Evolutionary conservation across 2,113 vertebrate species (phyloP), one percentile per base, ranked within the genome.

Genomic region (Anarhynchus alexandrinus): DNA sequence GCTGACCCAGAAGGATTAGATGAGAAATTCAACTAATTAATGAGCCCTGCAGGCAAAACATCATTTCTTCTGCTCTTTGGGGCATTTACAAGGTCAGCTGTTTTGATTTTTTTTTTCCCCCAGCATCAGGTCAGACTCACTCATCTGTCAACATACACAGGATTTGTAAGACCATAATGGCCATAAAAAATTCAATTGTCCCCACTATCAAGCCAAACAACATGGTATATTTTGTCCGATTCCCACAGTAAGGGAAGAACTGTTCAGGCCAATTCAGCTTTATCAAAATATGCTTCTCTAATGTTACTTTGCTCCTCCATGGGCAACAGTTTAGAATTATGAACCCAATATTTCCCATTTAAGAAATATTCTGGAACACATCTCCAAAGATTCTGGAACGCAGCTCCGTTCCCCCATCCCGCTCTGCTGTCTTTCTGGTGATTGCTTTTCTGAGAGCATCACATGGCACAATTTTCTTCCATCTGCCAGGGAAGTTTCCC

Each of bases 21-120:
- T 83, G 83, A 96, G 91, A 90, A 96, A 94, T 94, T 95, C 86
- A 94, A 92, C 90, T 93, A 94, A 96, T 95, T 94, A 94, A 95
- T 94, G 91, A 94, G 88, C 73, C 91, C 83, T 91, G 77, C 69
- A 96, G 91, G 88, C 57, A 67, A 92, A 96, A 96, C 86, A 94
- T 84, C 51, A 71, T 92, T 96, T 97, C 65, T 96, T 89, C 52
- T 84, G 77, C 69, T 94, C 95, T 94, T 92, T 76, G 36, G 92
- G 94, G 83, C 69, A 92, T 92, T 96, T 94, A 76, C 88, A 92
- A 96, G 92, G 94, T 96, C 96, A 96, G 88, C 40, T 91, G 47
- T 86, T 88, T 69, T 11, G 22, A 49, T 49, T 49, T 51, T 78
- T 65, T 62, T 12, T 20, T 7, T 27, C 3, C 18, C 43, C 43